These are phyloP conservation scores for mouse (Mus musculus) DNA, from an alignment of 2,113 vertebrate species.

Conservation along the genomic window GRCm39 chr7:120103001-120103500, in stretches of 20 bases:
- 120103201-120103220: neutral
- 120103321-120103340: neutral
- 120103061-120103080: constrained; percentile 20
- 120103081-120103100: constrained; percentile 16
- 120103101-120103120: neutral
- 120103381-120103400: neutral
- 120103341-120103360: neutral
- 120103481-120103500: neutral
- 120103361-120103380: neutral
- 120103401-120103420: neutral
- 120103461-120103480: neutral
- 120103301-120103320: neutral
- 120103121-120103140: neutral
- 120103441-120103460: neutral
- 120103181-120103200: neutral
- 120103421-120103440: neutral
- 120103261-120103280: neutral
- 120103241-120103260: neutral
- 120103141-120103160: neutral
- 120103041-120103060: neutral
- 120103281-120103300: neutral
- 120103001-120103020: neutral
- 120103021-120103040: constrained; percentile 26
- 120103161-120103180: neutral
- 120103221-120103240: neutral